Percentiles rank a stretch among this genome's conserved stretches.
Conservation (phyloP, 2,797 vertebrate species). For the Lepilemur ruficaudatus region DNA sequence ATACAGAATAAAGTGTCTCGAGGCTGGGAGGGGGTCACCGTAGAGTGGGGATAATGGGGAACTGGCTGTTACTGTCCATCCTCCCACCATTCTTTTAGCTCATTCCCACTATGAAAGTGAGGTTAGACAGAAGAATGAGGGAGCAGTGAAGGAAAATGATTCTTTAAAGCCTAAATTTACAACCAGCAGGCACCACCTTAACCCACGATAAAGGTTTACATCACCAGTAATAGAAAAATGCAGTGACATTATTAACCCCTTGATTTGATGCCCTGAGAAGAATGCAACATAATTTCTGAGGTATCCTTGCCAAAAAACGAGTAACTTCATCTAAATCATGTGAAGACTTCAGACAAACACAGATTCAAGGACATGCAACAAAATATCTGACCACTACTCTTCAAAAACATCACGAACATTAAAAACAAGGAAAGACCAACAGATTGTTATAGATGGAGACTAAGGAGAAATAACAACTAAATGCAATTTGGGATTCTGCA, state of each 20-base stretch:
- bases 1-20: background rate
- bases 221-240: background rate
- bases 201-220: background rate
- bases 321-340: background rate
- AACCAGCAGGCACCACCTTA: background rate
- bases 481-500: background rate
- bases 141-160: background rate
- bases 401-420: background rate
- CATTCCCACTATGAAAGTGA: background rate
- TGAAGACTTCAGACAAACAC: background rate
- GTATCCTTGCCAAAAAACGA: background rate
- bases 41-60: background rate
- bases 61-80: background rate
- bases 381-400: background rate
- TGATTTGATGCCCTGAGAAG: background rate
- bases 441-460: background rate
- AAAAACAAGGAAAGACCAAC: background rate
- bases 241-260: background rate
- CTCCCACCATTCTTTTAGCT: background rate
- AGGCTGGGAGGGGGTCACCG: background rate
- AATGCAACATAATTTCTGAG: background rate
- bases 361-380: background rate
- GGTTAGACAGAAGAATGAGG: background rate
- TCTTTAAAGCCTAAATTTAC: background rate
- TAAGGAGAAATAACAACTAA: background rate